Percentiles rank a stretch among this genome's conserved stretches.
Conservation (phyloP, 2,888 invertebrate genomes). For the Chironomus riparius region DNA sequence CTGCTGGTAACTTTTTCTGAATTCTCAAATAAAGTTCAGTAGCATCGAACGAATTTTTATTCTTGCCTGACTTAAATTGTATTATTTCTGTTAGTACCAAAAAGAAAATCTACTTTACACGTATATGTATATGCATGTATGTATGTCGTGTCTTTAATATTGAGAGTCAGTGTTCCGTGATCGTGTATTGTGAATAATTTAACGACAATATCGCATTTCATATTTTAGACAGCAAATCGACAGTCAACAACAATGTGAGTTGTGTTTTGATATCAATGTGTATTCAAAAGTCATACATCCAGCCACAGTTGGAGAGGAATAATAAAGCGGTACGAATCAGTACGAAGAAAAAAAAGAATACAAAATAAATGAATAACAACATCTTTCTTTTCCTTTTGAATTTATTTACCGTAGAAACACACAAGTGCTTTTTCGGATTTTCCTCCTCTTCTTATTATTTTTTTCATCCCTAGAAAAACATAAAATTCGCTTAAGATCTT, state of each 20-base stretch:
- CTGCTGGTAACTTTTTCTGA: too few species aligned
- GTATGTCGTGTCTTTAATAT: not conserved
- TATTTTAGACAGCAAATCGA: constrained; percentile 9
- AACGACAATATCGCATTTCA: constrained; percentile 5
- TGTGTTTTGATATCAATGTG: constrained; percentile 7
- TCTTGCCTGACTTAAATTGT: too few species aligned
- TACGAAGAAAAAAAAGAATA: not conserved
- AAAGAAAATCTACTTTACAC: too few species aligned
- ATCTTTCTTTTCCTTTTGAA: constrained; percentile 6
- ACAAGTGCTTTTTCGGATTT: not conserved
- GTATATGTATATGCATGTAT: not conserved
- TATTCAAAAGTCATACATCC: constrained; percentile 12
- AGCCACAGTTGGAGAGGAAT: constrained; percentile 25
- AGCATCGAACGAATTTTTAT: too few species aligned
- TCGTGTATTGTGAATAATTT: constrained; percentile 19
- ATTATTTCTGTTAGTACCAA: too few species aligned
- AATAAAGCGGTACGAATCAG: constrained; percentile 1
- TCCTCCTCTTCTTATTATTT: not conserved
- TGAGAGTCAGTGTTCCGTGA: not conserved
- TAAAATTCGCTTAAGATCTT: too few species aligned
- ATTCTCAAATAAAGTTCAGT: too few species aligned
- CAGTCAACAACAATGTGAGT: not conserved
- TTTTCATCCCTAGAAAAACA: not conserved
- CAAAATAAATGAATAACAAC: constrained; percentile 18
- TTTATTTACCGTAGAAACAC: constrained; percentile 7